These are phyloP conservation scores for Agonopterix subpropinquella DNA, from an alignment of 2,888 invertebrate species.

Conservation along the genomic window DNA sequence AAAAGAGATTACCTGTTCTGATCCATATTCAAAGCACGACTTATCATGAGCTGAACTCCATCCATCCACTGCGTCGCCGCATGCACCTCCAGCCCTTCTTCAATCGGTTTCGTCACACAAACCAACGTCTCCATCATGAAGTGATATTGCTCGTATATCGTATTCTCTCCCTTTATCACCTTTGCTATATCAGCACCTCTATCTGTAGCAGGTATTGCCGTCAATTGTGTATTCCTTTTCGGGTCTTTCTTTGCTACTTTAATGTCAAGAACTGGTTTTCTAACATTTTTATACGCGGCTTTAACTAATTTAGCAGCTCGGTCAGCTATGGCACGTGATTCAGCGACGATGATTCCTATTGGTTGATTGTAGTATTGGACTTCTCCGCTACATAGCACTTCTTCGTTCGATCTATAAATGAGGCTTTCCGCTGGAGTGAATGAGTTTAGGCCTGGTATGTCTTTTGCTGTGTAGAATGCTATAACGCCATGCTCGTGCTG, in stretches of 20 bases:
- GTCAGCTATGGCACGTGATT: constrained; percentile 64
- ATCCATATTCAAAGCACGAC: constrained; percentile 70
- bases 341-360: constrained; percentile 72
- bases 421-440: constrained; percentile 43
- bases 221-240: constrained; percentile 19
- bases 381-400: constrained; percentile 44
- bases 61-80: constrained; percentile 78
- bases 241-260: constrained; percentile 27
- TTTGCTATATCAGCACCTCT: constrained; percentile 49
- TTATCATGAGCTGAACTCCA: constrained; percentile 66
- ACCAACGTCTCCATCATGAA: constrained; percentile 82
- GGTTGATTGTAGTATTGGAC: constrained; percentile 44
- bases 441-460: constrained; percentile 81
- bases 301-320: constrained; percentile 73
- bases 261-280: constrained; percentile 35
- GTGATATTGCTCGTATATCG: constrained; percentile 79
- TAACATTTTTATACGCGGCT: constrained; percentile 62
- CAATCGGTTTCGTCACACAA: constrained; percentile 78
- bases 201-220: constrained; percentile 25
- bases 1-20: constrained; percentile 67
- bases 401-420: constrained; percentile 38
- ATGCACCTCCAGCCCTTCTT: constrained; percentile 80
- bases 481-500: constrained; percentile 78
- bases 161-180: constrained; percentile 62
- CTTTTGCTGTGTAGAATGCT: constrained; percentile 76